Conservation (phyloP, 2,888 invertebrate genomes). For the Rapana venosa region DNA sequence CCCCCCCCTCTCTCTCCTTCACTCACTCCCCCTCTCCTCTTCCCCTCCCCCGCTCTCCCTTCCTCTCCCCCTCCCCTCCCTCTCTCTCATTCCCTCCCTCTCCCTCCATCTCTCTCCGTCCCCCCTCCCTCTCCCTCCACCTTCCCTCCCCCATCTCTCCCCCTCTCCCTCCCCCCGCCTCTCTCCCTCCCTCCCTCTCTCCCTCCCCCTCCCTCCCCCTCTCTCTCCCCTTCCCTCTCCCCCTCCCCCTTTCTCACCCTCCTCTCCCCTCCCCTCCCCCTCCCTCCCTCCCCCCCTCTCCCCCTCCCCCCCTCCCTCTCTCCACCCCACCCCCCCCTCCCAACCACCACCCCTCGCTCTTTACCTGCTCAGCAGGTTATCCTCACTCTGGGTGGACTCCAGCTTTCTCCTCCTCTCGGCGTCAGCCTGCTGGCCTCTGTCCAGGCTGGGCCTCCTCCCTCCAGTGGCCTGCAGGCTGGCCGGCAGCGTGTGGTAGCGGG, state of each 20-base stretch:
- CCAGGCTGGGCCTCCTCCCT: not conserved
- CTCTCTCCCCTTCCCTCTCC: not conserved
- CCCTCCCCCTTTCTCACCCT: conserved; percentile 24
- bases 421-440: conserved; percentile 37
- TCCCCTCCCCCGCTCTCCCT: too few relatives aligned
- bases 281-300: not conserved
- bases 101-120: not conserved
- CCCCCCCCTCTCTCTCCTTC: too few relatives aligned
- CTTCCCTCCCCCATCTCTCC: not conserved
- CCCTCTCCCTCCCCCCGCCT: not conserved
- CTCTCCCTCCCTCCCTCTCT: not conserved
- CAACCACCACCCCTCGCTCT: not conserved
- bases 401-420: conserved; percentile 31
- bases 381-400: conserved; percentile 55
- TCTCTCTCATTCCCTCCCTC: conserved; percentile 16
- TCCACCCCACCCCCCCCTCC: not conserved
- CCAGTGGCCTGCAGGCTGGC: conserved; percentile 54
- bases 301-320: not conserved
- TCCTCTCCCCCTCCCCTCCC: not conserved
- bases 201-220: not conserved
- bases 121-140: too few relatives aligned
- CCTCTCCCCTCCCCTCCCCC: not conserved
- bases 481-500: conserved; percentile 69
- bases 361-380: conserved; percentile 48
- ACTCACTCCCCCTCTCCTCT: not conserved